Evolutionary conservation across 2,888 invertebrate genomes (phyloP), one percentile per base, ranked within the genome.

Genomic region (Xestia c-nigrum): DNA sequence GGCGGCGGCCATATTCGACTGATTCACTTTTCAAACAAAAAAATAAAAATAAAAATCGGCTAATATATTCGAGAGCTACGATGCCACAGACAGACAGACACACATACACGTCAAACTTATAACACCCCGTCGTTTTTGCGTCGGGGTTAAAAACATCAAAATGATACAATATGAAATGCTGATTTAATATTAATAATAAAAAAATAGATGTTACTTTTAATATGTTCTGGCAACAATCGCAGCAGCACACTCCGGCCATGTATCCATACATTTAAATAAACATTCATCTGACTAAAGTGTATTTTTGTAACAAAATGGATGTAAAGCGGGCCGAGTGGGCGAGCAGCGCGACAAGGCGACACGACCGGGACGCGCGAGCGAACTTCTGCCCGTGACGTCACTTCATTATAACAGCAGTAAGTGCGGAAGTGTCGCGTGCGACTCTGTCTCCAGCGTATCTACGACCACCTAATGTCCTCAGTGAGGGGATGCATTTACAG

Each of bases 221-320:
- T 43, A 43, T 43, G 43, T 43, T 43, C 43, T 43, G 43, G 43
- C 43, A 43, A 43, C 43, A 43, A 43, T 43, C 43, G 43, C 43
- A 43, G 43, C 43, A 43, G 43, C 43, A 43, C 43, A 9, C 43
- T 43, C 10, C 43, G 43, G 43, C 43, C 43, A 43, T 43, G 43
- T 43, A 43, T 43, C 43, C 43, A 43, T 43, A 67, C 40, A 19
- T 68, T 74, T 57, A 65, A 77, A 80, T 71, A 75, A 65, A 80
- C 57, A 77, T 75, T 71, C 57, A 77, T 72, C 64, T 59, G n/a
- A 65, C 68, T 65, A 64, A 79, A 70, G 59, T 50, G 64, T 74
- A 64, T 64, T 43, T 31, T 31, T 63, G 73, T 74, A 52, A 50
- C 61, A 46, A 43, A 61, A 38, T 52, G 65, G 24, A n/a, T 50